phyloP scores from a whole-genome alignment of 1,140 invertebrate species.

The Pemphigus obesinymphae region DNA sequence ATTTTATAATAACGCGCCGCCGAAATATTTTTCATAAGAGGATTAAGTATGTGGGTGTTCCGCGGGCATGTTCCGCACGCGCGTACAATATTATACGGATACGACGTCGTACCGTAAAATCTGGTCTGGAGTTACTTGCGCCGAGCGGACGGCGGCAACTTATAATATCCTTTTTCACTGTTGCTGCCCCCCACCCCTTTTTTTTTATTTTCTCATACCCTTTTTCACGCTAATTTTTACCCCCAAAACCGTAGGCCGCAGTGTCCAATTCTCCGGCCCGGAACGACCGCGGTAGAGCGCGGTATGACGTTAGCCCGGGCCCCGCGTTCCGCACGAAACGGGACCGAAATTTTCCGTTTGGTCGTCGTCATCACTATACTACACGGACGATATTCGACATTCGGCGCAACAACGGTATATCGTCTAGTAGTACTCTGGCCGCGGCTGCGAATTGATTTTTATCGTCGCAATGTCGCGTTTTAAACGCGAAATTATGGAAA shows the following conservation, averaged over 20 bases:
- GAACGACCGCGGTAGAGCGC: not conserved
- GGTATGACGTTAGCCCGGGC: not conserved
- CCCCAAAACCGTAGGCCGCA: not conserved
- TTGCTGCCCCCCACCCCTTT: too few species aligned
- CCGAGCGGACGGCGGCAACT: not conserved
- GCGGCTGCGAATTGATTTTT: too few species aligned
- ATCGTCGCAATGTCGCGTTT: too few species aligned
- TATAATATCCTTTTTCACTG: not conserved
- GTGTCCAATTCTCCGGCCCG: too few species aligned
- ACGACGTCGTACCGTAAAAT: slow-evolving; percentile 17
- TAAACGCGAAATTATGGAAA: too few species aligned
- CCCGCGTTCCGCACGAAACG: too few species aligned
- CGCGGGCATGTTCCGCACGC: not conserved
- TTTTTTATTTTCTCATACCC: not conserved
- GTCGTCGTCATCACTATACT: too few species aligned
- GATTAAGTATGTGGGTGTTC: slow-evolving; percentile 33
- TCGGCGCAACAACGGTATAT: too few species aligned
- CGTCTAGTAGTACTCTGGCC: too few species aligned
- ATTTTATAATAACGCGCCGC: slow-evolving; percentile 33
- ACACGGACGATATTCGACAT: too few species aligned
- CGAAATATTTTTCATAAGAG: slow-evolving; percentile 37
- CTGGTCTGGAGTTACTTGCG: slow-evolving; percentile 31
- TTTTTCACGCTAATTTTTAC: not conserved
- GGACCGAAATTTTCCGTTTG: too few species aligned
- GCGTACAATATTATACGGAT: too few species aligned